Conservation (phyloP, 2,888 invertebrate species). For the Drosophila quinaria region DNA sequence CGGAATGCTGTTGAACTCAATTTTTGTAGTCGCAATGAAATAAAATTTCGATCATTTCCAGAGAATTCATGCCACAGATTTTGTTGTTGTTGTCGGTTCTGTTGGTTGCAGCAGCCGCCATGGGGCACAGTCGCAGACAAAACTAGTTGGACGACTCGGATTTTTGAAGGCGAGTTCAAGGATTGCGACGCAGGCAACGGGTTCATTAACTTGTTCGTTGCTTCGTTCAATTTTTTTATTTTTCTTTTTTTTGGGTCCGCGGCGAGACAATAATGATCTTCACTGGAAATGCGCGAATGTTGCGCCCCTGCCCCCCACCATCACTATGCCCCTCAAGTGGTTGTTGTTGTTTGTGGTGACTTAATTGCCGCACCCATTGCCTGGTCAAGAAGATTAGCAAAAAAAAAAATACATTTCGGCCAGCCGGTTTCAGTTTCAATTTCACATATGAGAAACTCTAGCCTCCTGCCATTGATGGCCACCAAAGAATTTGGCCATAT, state of each 20-base stretch:
- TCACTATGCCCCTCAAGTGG: background rate
- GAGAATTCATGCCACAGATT: conserved; percentile 79
- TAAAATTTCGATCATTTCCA: conserved; percentile 79
- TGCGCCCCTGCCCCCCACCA: background rate
- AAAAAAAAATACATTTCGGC: conserved; percentile 41
- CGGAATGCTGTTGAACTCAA: conserved; percentile 79
- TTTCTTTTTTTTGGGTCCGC: conserved; percentile 50
- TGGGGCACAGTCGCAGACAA: conserved; percentile 35
- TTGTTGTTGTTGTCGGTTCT: conserved; percentile 31
- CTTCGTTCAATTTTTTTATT: conserved; percentile 25
- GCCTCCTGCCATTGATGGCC: background rate
- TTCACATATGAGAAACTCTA: background rate
- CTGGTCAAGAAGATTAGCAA: conserved; percentile 62
- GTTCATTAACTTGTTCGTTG: conserved; percentile 78
- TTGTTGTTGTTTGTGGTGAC: conserved; percentile 56
- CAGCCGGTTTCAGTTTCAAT: conserved; percentile 30
- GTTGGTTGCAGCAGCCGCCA: conserved; percentile 34
- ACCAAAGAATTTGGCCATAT: conserved; percentile 8
- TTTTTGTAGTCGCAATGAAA: conserved; percentile 62
- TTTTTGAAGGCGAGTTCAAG: conserved; percentile 58
- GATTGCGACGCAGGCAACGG: conserved; percentile 63
- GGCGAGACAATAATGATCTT: conserved; percentile 79
- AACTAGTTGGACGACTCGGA: conserved; percentile 69
- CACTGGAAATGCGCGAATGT: conserved; percentile 66
- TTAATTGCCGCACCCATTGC: conserved; percentile 78